A percentile compares a stretch with the other conserved stretches of the same genome.
Evolutionary conservation across 2,113 vertebrate genomes (phyloP).

Genomic region (Muntiacus reevesi): DNA sequence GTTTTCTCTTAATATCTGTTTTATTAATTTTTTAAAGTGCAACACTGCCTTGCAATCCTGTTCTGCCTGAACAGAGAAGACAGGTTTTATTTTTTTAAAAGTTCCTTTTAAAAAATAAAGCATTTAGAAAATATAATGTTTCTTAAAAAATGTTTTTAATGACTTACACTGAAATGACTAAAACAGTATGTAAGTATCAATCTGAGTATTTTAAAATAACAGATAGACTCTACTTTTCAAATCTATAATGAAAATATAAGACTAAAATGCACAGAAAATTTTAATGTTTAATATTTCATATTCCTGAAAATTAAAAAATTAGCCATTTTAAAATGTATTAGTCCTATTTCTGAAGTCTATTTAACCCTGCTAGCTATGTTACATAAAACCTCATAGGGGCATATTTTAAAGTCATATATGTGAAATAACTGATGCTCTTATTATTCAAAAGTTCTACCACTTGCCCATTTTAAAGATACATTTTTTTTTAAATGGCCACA

Average conservation of each 20-base stretch:
- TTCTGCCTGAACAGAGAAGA: neutral
- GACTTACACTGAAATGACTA: neutral
- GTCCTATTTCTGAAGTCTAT: neutral
- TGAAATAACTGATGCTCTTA: neutral
- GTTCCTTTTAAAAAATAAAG: neutral
- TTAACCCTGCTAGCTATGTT: neutral
- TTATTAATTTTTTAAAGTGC: neutral
- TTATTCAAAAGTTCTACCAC: neutral
- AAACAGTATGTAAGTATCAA: neutral
- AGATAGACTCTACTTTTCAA: neutral
- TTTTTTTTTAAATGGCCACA: neutral
- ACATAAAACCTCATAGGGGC: neutral
- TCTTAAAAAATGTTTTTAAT: neutral
- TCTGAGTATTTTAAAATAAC: neutral
- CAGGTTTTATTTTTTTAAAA: neutral
- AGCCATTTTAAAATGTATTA: neutral
- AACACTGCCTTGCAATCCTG: neutral
- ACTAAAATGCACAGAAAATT: neutral
- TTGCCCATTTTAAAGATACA: neutral
- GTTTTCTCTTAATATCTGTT: neutral
- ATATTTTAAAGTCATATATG: neutral
- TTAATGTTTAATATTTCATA: conserved; percentile 4
- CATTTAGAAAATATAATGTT: neutral
- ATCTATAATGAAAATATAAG: neutral
- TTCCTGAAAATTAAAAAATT: neutral